Base-by-base conservation (phyloP, 2,888 invertebrate species). In the Hydrotaea diabolus region DNA sequence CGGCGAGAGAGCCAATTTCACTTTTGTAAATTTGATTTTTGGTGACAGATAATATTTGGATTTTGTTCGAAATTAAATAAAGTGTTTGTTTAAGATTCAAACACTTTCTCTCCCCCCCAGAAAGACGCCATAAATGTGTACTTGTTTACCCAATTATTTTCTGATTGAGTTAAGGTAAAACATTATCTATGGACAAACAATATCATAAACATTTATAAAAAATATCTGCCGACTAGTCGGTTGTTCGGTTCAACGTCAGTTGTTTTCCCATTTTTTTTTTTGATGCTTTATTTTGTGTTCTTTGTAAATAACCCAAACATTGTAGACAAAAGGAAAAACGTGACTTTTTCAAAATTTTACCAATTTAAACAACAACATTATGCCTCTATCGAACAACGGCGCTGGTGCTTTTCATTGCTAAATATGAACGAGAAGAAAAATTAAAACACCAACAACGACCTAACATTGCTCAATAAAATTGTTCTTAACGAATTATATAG, bases 331-430 rank as follows among this genome's bases (percentile, higher is more conserved):
- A 31, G 7, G n/a, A 31, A 43, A 59, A 55, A 83, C 82, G 82
- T 83, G 82, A 83, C 82, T 83, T 79, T 79, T 76, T 83, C 23
- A n/a, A 36, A 79, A 57, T 83, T 79, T 64, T 64, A 43, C 11
- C 49, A 74, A 82, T 77, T 74, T 77, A 77, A 46, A 49, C 13
- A 39, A 69, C 31, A 69, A 43, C 21, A 46, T 69, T 55, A 11
- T 23, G 55, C 3, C n/a, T n/a, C n/a, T 31, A 2, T 31, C 31
- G 31, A 31, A 7, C 31, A 7, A 4, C 31, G 31, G 7, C 31
- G 31, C 7, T 31, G 11, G 9, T 23, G 59, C 59, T 59, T 59
- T 59, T 59, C 59, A 59, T 59, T n/a, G 59, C 26, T 59, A 26
- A 26, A 59, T 59, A 59, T 59, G 59, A 59, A 59, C 1, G 31